Conservation (phyloP, 1,140 invertebrate species). For the Drosophila saltans region DNA sequence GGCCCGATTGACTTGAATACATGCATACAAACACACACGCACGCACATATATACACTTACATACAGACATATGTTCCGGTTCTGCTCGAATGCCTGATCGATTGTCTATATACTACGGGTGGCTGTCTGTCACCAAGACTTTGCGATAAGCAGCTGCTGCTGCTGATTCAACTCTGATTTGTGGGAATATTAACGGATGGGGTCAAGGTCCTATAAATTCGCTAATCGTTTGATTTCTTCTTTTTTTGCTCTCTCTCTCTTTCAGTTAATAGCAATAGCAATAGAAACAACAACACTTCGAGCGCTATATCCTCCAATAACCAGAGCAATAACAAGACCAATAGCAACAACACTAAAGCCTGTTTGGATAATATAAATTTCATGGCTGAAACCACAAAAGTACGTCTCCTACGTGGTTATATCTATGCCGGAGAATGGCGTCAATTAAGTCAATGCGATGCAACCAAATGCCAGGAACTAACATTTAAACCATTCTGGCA, state of each 20-base stretch:
- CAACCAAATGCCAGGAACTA: conserved; percentile 52
- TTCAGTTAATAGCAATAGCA: conserved; percentile 40
- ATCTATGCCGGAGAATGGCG: conserved; percentile 65
- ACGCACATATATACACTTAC: no score
- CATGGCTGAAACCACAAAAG: conserved; percentile 73
- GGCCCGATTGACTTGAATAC: conserved; percentile 21
- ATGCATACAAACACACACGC: neutral
- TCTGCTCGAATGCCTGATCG: conserved; percentile 26
- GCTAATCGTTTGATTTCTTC: conserved; percentile 29
- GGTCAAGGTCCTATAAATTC: conserved; percentile 50
- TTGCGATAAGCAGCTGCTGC: conserved; percentile 41
- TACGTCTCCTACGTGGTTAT: conserved; percentile 72
- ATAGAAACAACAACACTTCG: conserved; percentile 30
- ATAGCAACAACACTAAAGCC: conserved; percentile 56
- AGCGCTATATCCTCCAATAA: conserved; percentile 20
- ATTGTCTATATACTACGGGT: neutral
- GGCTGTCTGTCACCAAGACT: conserved; percentile 35
- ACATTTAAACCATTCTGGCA: conserved; percentile 76
- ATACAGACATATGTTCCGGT: conserved; percentile 26
- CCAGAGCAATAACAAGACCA: conserved; percentile 7
- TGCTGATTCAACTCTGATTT: conserved; percentile 40
- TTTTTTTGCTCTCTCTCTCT: conserved; percentile 14
- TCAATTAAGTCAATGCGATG: conserved; percentile 32
- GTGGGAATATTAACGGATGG: neutral
- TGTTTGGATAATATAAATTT: conserved; percentile 59